Evolutionary conservation across 2,797 vertebrate genomes (phyloP), one percentile per base, ranked within the genome.

Genomic region (Furcifer pardalis): DNA sequence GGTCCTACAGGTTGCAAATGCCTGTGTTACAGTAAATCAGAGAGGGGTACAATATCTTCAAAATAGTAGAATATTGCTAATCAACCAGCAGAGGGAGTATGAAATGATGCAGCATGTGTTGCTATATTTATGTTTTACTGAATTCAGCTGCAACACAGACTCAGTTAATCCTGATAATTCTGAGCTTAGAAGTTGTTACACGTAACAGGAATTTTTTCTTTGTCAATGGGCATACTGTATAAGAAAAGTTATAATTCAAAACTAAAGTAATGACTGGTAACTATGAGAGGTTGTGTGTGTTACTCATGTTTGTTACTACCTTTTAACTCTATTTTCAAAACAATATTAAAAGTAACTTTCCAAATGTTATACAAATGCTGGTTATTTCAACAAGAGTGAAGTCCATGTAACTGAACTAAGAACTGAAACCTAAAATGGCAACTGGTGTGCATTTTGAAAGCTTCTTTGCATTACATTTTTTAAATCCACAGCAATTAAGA

Each of bases 31-130:
- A 77, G 42, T 37, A 46, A 84, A 84, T 78, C 23, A 59, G 1
- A 37, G 30, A 6, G 9, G 17, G 9, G 49, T 52, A 52, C 49
- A 52, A 3, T 35, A 60, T 56, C 32, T 75, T 80, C 2, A 15
- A 0, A 84, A 83, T 66, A 49, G 37, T 83, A 10, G 65, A 56
- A 30, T 85, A 75, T 73, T 81, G 23, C 3, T 12, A 42, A 79
- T 1, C 12, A 49, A 84, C 84, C 92, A 86, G 91, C 79, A 92
- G 92, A 93, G 92, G 92, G 94, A 93, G 92, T 85, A 49, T 40
- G 60, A 83, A 77, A 30, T 60, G 73, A 69, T 62, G 62, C 19
- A 69, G n/a, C 12, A 68, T 52, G 23, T 59, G 56, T 52, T 65
- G 56, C 37, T 37, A 44, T 2, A 8, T 59, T 59, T 79, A 84